Evolutionary conservation across 2,113 vertebrate genomes (phyloP).

Genomic region (Sminthopsis crassicaudata): DNA sequence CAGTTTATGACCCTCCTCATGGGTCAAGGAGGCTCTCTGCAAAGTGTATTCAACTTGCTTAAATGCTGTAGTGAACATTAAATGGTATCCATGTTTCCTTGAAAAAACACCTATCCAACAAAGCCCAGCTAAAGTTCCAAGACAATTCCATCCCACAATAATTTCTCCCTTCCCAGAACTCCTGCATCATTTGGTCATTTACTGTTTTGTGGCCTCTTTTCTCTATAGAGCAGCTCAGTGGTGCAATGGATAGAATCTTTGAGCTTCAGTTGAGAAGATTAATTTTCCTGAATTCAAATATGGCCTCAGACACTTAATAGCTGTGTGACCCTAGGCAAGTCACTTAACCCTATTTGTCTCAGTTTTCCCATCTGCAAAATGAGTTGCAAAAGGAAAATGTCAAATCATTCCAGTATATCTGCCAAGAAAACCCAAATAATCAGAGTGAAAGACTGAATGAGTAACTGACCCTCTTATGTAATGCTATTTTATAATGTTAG

Average conservation of each 20-base stretch:
- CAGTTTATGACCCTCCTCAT: background rate
- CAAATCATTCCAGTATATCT: background rate
- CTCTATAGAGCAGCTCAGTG: background rate
- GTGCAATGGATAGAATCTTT: background rate
- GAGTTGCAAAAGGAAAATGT: background rate
- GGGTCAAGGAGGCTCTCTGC: background rate
- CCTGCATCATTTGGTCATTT: background rate
- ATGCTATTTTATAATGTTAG: background rate
- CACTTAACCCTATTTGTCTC: background rate
- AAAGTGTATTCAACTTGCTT: background rate
- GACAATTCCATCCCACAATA: background rate
- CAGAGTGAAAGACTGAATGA: background rate
- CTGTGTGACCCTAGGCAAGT: background rate
- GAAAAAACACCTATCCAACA: slow-evolving; percentile 15
- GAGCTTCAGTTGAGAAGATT: background rate
- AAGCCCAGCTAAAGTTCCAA: background rate
- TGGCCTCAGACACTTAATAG: background rate
- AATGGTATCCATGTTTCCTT: background rate
- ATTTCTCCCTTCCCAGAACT: background rate
- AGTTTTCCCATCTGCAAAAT: background rate
- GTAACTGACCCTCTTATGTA: background rate
- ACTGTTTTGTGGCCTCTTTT: background rate
- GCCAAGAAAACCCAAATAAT: background rate
- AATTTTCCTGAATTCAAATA: background rate
- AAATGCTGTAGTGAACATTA: background rate